These are phyloP conservation scores for Acrobasis suavella DNA, from an alignment of 2,888 invertebrate genomes.

Conservation along the genomic window DNA sequence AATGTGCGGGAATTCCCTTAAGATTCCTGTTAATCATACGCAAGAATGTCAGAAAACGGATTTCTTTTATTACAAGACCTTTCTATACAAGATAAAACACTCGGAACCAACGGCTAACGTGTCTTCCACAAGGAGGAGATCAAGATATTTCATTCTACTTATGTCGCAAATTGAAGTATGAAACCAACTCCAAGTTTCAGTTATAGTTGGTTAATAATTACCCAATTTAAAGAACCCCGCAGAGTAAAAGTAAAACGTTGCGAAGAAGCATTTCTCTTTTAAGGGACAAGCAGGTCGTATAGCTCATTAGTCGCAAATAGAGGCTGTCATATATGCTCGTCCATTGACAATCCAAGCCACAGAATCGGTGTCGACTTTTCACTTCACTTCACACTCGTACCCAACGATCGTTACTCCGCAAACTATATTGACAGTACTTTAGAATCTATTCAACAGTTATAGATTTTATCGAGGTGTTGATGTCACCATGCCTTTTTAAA, in stretches of 20 bases:
- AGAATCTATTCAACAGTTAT: too few relatives aligned
- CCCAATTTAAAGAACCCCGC: too few relatives aligned
- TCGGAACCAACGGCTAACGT: background rate
- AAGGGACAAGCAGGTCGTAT: background rate
- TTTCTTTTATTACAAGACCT: background rate
- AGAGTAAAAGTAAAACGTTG: too few relatives aligned
- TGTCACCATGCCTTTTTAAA: too few relatives aligned
- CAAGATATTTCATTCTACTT: too few relatives aligned
- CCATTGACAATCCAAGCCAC: background rate
- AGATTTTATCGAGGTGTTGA: too few relatives aligned
- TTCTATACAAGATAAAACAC: background rate
- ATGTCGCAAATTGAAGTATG: too few relatives aligned
- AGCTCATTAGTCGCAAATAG: background rate
- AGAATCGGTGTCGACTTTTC: background rate
- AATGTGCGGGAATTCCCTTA: constrained; percentile 4
- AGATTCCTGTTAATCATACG: background rate
- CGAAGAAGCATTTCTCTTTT: too few relatives aligned
- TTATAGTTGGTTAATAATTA: too few relatives aligned
- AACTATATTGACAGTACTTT: too few relatives aligned
- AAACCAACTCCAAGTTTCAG: too few relatives aligned
- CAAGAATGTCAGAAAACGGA: background rate
- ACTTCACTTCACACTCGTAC: background rate
- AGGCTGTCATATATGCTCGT: background rate
- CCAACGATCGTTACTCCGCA: background rate
- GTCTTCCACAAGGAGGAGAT: too few relatives aligned